Evolutionary conservation across 2,797 vertebrate genomes (phyloP).

Genomic region (Eremophila alpestris): DNA sequence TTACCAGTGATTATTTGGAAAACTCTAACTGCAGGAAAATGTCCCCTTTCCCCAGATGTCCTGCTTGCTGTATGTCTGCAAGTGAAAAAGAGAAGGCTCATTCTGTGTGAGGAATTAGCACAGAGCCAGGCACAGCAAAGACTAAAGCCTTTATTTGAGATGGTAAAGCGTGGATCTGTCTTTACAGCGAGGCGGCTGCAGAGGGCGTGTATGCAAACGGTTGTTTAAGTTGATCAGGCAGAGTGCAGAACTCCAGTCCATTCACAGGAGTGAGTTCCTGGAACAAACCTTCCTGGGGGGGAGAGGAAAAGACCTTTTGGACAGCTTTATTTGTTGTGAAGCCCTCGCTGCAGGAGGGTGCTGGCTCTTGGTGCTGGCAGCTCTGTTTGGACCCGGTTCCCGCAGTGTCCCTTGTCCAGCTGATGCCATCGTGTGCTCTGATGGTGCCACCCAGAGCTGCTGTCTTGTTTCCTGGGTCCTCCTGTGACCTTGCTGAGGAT

Average conservation of each 20-base stretch:
- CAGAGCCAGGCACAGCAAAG: constrained; percentile 28
- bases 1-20: background rate
- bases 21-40: background rate
- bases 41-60: background rate
- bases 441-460: background rate
- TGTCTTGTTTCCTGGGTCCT: background rate
- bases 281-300: background rate
- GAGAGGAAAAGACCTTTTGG: background rate
- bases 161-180: constrained; percentile 74
- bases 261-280: background rate
- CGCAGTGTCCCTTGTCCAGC: background rate
- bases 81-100: background rate
- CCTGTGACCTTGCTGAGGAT: constrained; percentile 39
- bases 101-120: background rate
- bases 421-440: background rate
- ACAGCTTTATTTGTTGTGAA: background rate
- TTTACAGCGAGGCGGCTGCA: constrained; percentile 72
- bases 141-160: constrained; percentile 79
- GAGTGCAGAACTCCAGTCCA: constrained; percentile 46
- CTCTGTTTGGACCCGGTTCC: background rate
- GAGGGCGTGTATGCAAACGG: constrained; percentile 62
- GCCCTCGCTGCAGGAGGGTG: background rate
- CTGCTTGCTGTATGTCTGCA: background rate
- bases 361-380: background rate
- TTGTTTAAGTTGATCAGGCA: constrained; percentile 50